Percentiles rank a stretch among this genome's conserved stretches.
Evolutionary conservation across 2,888 invertebrate genomes (phyloP).

Genomic region (Drosophila borealis): DNA sequence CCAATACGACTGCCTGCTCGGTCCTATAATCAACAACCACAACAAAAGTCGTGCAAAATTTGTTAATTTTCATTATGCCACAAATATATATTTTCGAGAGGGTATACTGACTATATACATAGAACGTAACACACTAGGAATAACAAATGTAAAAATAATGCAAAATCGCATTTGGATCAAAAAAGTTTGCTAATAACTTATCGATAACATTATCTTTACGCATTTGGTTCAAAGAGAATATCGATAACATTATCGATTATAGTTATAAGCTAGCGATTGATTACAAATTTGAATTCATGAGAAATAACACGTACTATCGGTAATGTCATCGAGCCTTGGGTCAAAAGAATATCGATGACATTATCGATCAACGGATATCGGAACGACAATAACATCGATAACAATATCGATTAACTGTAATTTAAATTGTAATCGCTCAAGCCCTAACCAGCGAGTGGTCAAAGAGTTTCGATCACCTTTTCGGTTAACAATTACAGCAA

Average conservation of each 20-base stretch:
- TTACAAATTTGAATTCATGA: no score
- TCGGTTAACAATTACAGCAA: background rate
- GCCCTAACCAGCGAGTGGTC: no score
- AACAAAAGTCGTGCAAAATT: slow-evolving; percentile 63
- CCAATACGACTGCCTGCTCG: slow-evolving; percentile 19
- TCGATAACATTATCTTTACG: background rate
- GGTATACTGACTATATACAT: background rate
- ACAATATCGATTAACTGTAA: background rate
- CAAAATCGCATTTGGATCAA: no score
- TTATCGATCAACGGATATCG: background rate
- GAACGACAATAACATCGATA: background rate
- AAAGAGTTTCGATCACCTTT: no score
- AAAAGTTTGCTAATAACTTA: background rate
- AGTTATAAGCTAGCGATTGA: no score
- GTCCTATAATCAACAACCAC: slow-evolving; percentile 27
- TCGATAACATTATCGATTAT: background rate
- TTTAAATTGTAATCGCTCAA: background rate
- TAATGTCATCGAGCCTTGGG: no score
- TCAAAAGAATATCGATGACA: no score
- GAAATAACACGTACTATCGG: no score
- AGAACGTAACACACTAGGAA: background rate
- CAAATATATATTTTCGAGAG: background rate
- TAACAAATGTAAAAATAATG: background rate
- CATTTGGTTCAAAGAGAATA: background rate
- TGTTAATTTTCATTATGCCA: slow-evolving; percentile 42